These are phyloP conservation scores for Taurulus bubalis DNA, from an alignment of 2,113 vertebrate genomes.

Conservation along the genomic window DNA sequence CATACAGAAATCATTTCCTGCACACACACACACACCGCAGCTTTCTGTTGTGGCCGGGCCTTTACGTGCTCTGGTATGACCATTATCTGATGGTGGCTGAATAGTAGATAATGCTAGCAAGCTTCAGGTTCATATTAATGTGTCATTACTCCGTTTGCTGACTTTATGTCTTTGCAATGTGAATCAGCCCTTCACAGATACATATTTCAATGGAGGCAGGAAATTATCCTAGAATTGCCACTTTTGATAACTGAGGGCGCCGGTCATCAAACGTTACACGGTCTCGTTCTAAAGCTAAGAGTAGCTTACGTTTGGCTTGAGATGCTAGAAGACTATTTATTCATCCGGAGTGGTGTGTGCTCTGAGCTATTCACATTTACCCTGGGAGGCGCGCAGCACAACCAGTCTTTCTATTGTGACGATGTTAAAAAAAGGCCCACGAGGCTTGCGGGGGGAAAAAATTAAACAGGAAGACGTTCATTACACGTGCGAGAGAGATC, in stretches of 20 bases:
- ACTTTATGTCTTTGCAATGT: background rate
- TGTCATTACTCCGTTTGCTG: background rate
- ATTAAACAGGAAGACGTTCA: background rate
- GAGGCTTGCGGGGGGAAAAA: background rate
- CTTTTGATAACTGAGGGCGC: background rate
- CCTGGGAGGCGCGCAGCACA: background rate
- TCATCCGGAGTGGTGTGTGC: background rate
- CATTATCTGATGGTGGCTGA: background rate
- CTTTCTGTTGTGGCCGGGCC: background rate
- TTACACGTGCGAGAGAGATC: too few species aligned
- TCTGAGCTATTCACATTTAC: background rate
- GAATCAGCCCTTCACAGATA: background rate
- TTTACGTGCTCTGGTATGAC: background rate
- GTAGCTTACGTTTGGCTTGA: background rate
- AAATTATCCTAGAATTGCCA: background rate
- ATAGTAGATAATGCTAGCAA: background rate
- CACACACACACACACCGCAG: background rate
- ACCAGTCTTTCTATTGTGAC: background rate
- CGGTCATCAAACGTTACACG: background rate
- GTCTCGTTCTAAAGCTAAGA: background rate
- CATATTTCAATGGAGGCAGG: background rate
- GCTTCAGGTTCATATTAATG: background rate
- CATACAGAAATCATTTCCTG: background rate
- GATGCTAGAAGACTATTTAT: background rate
- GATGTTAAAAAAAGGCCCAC: background rate